Conservation (phyloP, 2,113 vertebrate species). For the Passer domesticus region DNA sequence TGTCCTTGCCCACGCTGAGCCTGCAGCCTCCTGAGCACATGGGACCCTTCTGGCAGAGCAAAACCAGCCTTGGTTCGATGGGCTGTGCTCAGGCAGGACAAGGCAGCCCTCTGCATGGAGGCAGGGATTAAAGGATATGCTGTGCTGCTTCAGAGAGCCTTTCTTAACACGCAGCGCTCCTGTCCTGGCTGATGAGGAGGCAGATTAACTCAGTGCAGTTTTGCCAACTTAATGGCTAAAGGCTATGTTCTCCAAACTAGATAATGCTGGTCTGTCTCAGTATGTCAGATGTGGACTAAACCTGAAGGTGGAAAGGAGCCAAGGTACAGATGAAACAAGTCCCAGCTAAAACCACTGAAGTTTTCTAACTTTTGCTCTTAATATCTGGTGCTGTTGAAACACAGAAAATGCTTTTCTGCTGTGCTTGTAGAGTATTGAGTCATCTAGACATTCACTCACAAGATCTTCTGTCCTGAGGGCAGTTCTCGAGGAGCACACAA, state of each 20-base stretch:
- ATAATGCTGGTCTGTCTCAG: not conserved
- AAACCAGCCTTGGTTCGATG: not conserved
- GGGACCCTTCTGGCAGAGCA: not conserved
- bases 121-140: not conserved
- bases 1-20: not conserved
- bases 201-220: not conserved
- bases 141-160: not conserved
- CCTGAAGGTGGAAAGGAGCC: not conserved
- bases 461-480: not conserved
- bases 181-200: not conserved
- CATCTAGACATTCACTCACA: not conserved
- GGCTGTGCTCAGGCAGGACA: not conserved
- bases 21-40: not conserved
- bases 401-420: not conserved
- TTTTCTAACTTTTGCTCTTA: conserved; percentile 25
- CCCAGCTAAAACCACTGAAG: not conserved
- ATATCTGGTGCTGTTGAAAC: conserved; percentile 8
- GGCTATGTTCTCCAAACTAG: not conserved
- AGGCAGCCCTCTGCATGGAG: not conserved
- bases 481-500: not conserved
- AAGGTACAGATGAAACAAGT: conserved; percentile 25
- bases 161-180: not conserved
- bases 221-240: not conserved
- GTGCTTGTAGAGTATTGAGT: not conserved
- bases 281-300: not conserved